These are phyloP conservation scores for Cyphomyrus discorhynchus DNA, from an alignment of 2,113 vertebrate genomes.

Conservation along the genomic window DNA sequence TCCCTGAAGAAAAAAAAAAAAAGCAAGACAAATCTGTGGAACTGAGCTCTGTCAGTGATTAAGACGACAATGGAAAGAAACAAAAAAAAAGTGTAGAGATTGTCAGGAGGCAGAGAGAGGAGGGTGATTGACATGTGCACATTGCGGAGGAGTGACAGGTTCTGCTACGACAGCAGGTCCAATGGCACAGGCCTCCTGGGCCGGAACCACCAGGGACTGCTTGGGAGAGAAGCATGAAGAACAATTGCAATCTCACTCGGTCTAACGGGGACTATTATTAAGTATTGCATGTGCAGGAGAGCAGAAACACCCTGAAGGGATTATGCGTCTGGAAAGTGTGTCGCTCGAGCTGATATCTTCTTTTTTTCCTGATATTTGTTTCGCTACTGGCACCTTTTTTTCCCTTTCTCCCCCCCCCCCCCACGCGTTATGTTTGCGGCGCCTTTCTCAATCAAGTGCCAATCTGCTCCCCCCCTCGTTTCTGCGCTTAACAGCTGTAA, in stretches of 20 bases:
- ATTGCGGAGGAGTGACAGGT: conserved; percentile 20
- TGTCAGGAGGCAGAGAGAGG: neutral
- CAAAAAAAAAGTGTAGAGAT: neutral
- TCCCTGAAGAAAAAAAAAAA: neutral
- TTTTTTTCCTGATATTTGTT: conserved; percentile 42
- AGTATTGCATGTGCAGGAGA: neutral
- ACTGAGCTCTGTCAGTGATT: conserved; percentile 8
- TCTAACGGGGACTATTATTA: conserved; percentile 12
- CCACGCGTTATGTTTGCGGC: conserved; percentile 14
- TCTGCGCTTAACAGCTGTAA: conserved; percentile 60
- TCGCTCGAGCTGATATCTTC: conserved; percentile 15
- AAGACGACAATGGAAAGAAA: neutral
- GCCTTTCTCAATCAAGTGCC: conserved; percentile 42
- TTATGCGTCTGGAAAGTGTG: conserved; percentile 20
- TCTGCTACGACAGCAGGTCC: conserved; percentile 5
- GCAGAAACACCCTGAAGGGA: conserved; percentile 16
- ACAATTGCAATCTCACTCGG: neutral
- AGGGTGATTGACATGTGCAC: conserved; percentile 19
- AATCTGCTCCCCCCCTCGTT: conserved; percentile 54
- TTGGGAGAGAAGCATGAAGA: conserved; percentile 13
- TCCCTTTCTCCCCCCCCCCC: neutral
- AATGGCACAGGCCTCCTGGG: conserved; percentile 13
- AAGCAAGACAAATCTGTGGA: conserved; percentile 4
- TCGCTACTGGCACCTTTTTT: conserved; percentile 43
- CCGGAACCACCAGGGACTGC: conserved; percentile 13